Evolutionary conservation across 2,888 invertebrate genomes (phyloP), one percentile per base, ranked within the genome.

Genomic region (Melanostoma mellinum): DNA sequence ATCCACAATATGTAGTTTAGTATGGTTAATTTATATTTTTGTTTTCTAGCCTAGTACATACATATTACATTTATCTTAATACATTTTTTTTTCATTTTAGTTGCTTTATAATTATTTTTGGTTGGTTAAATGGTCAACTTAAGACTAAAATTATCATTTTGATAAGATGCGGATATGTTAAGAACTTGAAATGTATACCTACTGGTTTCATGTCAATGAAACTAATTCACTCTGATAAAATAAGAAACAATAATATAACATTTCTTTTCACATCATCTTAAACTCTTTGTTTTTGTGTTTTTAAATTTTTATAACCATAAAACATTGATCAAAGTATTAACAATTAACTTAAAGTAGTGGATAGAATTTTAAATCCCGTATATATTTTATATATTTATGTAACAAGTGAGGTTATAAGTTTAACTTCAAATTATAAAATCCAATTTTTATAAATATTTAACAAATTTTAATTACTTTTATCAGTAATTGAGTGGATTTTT

Each of bases 31-130:
- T 60, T 33, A 20, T 35, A 35, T 4, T 60, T 44, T 44, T 46
- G 8, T 60, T 35, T 60, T 10, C 65, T 72, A 72, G 33, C 38
- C 67, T 67, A 67, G 36, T 53, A 46, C 38, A 20, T 20, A 20
- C 20, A 20, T 74, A 40, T 38, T 52, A 38, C 46, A 50, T n/a
- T 6, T 63, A 4, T 63, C 52, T 9, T 40, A 40, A 50, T 52
- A 32, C 33, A 55, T 36, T 48, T 60, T 60, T 20, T 52, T 36
- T 36, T 42, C n/a, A 42, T 40, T 52, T 58, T 30, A 71, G 32
- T 60, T 76, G 38, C 20, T n/a, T 69, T 48, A 55, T 60, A 61
- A 69, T 78, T 72, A 73, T 73, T 73, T 78, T 78, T 79, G 73
- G 78, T 79, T 79, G 67, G 46, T 67, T 55, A 60, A 58, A 48